phyloP scores from a whole-genome alignment of 2,888 invertebrate species.

The Chesias legatella region DNA sequence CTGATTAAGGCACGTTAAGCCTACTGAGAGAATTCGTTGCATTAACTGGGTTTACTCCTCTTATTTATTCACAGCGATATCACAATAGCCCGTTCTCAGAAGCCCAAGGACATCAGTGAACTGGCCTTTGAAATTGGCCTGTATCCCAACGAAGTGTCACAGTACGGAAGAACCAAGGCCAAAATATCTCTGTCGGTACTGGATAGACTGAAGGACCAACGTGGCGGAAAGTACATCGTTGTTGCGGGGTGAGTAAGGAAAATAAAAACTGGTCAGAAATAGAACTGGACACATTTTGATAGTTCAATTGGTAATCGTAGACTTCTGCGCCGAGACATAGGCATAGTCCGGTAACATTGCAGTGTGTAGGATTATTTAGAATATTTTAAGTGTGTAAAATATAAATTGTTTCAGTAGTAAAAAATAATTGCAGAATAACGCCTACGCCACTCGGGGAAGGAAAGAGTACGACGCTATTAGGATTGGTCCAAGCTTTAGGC shows the following conservation, averaged over 20 bases:
- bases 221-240: slow-evolving; percentile 94
- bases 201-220: slow-evolving; percentile 84
- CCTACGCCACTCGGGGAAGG: slow-evolving; percentile 99
- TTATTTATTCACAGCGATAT: slow-evolving; percentile 85
- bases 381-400: no score
- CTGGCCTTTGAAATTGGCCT: slow-evolving; percentile 93
- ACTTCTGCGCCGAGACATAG: no score
- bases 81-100: slow-evolving; percentile 91
- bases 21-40: no score
- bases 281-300: no score
- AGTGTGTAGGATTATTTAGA: no score
- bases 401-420: not conserved
- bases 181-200: slow-evolving; percentile 92
- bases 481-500: slow-evolving; percentile 94
- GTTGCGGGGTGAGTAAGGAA: slow-evolving; percentile 90
- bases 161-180: slow-evolving; percentile 96
- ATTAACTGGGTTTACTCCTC: not conserved
- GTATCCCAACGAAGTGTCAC: slow-evolving; percentile 88
- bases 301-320: no score
- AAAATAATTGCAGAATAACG: slow-evolving; percentile 85
- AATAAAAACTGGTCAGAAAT: no score
- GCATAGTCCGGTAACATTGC: no score
- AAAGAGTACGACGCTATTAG: slow-evolving; percentile 97
- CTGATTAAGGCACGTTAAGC: no score
- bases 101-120: slow-evolving; percentile 89